Evolutionary conservation across 2,888 invertebrate species (phyloP), one percentile per base, ranked within the genome.

Genomic region (Atethmia centrago): DNA sequence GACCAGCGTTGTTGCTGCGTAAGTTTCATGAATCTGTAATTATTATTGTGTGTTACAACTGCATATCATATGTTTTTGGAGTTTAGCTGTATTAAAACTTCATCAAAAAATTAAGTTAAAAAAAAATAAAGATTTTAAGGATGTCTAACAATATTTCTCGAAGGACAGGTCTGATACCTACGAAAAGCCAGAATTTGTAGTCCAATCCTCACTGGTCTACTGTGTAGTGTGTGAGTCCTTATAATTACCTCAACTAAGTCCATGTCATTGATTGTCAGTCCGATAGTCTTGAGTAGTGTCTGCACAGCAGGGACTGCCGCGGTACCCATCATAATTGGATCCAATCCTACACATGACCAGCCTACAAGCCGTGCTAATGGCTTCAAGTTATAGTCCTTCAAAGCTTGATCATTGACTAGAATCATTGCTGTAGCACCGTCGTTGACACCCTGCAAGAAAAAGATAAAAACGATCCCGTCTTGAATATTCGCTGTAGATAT

Each of bases 321-420:
- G 0, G 19, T 70, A 2, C 77, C 62, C 76, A 76, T 62, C 51
- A 70, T n/a, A 19, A 19, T 45, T 51, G 99, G 99, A 86, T 99
- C 99, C 67, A 99, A 99, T 74, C 99, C 99, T 81, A 99, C 98
- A 87, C 98, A 97, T 42, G 98, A 97, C 96, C 99, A 99, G 59
- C 98, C 99, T 8, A 98, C 98, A n/a, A 99, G 96, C 79, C 99
- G 97, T 2, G 99, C 99, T 68, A 99, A 95, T 0, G 99, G 99
- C 89, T 97, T 98, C 64, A 99, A 96, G 84, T 97, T 97, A 59
- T 42, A 66, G 25, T 74, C 45, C 90, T 98, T 98, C 0, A 98
- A 97, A 0, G 99, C 99, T 78, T 97, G 98, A 93, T 99, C 99
- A 88, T 98, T 98, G 51, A 99, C 99, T 67, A 99, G 91, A 40